Conservation (phyloP, 2,797 vertebrate genomes). For the Lithobates sylvaticus region DNA sequence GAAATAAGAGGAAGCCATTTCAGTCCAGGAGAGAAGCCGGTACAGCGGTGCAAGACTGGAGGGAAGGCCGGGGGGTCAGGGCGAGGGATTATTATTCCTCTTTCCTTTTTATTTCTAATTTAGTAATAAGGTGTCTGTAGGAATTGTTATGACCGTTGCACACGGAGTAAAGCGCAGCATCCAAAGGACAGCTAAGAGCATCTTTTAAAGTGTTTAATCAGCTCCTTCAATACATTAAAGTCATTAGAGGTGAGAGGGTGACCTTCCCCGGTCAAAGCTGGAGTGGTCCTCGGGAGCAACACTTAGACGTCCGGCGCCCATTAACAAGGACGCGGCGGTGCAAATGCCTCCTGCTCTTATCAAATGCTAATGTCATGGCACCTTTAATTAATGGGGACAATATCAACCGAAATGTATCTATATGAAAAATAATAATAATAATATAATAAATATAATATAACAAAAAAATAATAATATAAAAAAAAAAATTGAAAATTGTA, state of each 20-base stretch:
- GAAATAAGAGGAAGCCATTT: no score
- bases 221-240: conserved; percentile 10
- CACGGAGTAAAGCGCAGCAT: not conserved
- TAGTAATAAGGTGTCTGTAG: no score
- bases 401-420: not conserved
- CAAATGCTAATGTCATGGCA: not conserved
- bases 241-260: conserved; percentile 41
- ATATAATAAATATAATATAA: no score
- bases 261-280: conserved; percentile 3
- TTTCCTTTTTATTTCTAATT: no score
- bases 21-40: no score
- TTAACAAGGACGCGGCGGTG: not conserved
- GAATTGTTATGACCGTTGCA: no score
- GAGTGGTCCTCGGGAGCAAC: conserved; percentile 28
- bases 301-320: conserved; percentile 23
- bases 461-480: no score
- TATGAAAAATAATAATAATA: no score
- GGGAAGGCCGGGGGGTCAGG: no score
- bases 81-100: no score
- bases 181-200: not conserved
- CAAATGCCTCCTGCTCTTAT: conserved; percentile 6
- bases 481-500: no score
- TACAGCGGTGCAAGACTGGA: no score
- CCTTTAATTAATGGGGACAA: conserved; percentile 14
- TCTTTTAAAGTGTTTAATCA: not conserved